Base-by-base conservation (phyloP, 2,888 invertebrate genomes). In the Lasioglossum oenotherae region DNA sequence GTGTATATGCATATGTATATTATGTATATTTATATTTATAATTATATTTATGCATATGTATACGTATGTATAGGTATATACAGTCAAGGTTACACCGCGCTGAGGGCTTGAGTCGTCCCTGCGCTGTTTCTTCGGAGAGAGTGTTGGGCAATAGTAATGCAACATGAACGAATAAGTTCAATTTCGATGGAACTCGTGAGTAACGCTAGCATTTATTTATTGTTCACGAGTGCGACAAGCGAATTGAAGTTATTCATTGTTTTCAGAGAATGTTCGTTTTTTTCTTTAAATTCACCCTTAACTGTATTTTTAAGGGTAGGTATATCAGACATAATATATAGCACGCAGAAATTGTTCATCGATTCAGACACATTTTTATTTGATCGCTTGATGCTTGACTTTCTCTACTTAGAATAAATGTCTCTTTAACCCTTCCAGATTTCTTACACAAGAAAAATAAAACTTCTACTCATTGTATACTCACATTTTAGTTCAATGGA, bases 21-120 rank as follows among this genome's bases (percentile, higher is more conserved):
- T 88, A 84, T 84, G 74, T 84, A 82, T 86, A 84, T 82, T 73
- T 87, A 79, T 87, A 80, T 84, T 69, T 84, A 77, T 87, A 75
- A 67, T 67, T 31, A 67, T 67, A 67, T 67, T 86, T 84, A 79
- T 80, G 71, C 80, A 74, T 86, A 79, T 86, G 79, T 82, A 80
- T 82, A 72, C 53, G 79, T 88, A 88, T 88, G 86, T 88, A 88
- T 88, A 88, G 83, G 57, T 88, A 87, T 88, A 88, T 88, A 88
- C 88, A 88, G 76, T 86, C 84, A 88, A 88, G 81, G 80, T 88
- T 82, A 84, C 82, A 86, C 86, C 74, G 79, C 79, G 35, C 74
- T 80, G 6, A 79, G 81, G 69, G 78, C 73, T 78, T 69, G 64
- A 38, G 12, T 69, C 69, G 69, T 19, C 67, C 35, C 19, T 19